Evolutionary conservation across 2,888 invertebrate genomes (phyloP), one percentile per base, ranked within the genome.

Genomic region (Polydrusus pterygomalis): DNA sequence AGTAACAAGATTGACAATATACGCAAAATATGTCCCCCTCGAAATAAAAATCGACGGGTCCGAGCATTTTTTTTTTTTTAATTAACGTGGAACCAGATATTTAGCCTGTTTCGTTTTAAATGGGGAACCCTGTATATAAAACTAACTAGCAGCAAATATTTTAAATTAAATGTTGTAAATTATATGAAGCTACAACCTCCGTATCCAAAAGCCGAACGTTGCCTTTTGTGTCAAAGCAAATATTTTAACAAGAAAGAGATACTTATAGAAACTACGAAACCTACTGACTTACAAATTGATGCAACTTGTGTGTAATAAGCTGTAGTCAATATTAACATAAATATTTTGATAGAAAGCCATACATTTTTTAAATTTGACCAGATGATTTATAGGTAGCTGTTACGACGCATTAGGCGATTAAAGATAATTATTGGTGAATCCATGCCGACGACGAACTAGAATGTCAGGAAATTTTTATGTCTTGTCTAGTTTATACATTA

Each of bases 301-400:
- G 38, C 58, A 60, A 60, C 58, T 60, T 11, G 11, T 34, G 11
- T 60, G 58, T 38, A 58, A 25, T 60, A 38, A 8, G 11, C 17
- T 34, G 45, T 81, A 80, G 65, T 80, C 77, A 18, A 79, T 70
- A 64, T 77, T 54, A 51, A 54, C 63, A 54, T 67, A 68, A 68
- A 68, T 68, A 68, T 68, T 68, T 68, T 15, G 68, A 38, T 68
- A 68, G 68, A 68, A 68, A 68, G 68, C 54, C 6, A 54, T 67
- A 30, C 13, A 56, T 56, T 56, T 56, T 47, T 56, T 56, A 34
- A 56, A 56, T 25, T 8, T n/a, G 13, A 30, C 10, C n/a, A 30
- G 6, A 56, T 56, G 54, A 56, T 30, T 56, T 30, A 30, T 25
- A 56, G 5, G 54, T n/a, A 56, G 30, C 10, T 30, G 54, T 56